phyloP scores from a whole-genome alignment of 2,113 vertebrate species.

The Microtus montanus region DNA sequence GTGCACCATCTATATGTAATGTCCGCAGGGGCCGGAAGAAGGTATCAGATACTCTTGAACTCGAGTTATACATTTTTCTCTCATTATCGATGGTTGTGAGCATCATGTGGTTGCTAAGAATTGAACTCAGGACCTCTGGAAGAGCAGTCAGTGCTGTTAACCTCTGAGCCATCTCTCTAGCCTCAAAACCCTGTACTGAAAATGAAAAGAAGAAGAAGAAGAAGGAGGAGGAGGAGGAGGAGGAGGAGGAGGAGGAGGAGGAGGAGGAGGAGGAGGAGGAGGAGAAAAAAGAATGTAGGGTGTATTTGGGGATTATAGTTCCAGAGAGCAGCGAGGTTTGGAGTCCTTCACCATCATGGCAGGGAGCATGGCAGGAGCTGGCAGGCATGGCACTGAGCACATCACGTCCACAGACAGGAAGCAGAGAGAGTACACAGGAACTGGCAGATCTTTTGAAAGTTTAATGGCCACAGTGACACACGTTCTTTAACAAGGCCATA shows the following conservation, averaged over 20 bases:
- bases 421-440: not conserved
- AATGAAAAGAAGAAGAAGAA: too few relatives aligned
- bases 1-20: not conserved
- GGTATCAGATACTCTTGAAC: not conserved
- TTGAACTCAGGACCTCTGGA: not conserved
- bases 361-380: not conserved
- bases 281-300: too few relatives aligned
- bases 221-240: too few relatives aligned
- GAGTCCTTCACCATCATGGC: not conserved
- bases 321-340: not conserved
- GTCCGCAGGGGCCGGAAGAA: not conserved
- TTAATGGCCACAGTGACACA: not conserved
- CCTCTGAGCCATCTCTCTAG: not conserved
- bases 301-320: not conserved
- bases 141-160: not conserved
- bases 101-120: not conserved
- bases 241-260: too few relatives aligned
- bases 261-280: fast-evolving
- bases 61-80: not conserved
- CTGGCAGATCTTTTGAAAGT: not conserved
- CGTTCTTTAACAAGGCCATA: not conserved
- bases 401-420: not conserved
- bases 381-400: not conserved
- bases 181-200: not conserved
- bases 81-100: too few relatives aligned